phyloP scores from a whole-genome alignment of 2,113 vertebrate genomes.

The Saguinus midas region DNA sequence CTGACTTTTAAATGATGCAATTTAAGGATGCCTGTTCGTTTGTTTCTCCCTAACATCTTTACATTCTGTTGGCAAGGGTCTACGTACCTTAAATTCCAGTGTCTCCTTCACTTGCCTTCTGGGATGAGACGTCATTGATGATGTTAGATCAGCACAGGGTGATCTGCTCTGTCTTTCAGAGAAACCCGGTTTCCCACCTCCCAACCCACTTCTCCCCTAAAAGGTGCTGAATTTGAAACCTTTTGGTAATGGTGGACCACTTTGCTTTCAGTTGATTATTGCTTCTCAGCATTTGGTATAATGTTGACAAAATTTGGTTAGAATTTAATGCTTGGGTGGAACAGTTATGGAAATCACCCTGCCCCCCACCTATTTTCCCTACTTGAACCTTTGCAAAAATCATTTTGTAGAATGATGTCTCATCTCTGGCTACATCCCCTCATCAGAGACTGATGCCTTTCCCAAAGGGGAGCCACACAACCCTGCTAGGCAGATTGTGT shows the following conservation, averaged over 20 bases:
- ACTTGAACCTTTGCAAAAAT: not conserved
- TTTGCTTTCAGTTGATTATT: not conserved
- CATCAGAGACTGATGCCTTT: not conserved
- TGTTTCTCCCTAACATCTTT: not conserved
- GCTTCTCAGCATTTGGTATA: not conserved
- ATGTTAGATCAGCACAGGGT: not conserved
- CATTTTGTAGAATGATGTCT: not conserved
- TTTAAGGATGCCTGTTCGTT: not conserved
- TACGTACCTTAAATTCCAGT: not conserved
- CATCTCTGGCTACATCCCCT: not conserved
- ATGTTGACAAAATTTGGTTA: not conserved
- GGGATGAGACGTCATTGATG: not conserved
- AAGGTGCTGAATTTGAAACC: not conserved
- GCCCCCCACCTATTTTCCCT: not conserved
- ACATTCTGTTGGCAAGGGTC: constrained; percentile 19
- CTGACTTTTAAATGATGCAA: not conserved
- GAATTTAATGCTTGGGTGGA: not conserved
- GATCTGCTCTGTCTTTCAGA: not conserved
- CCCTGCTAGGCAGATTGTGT: not conserved
- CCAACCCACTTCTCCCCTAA: not conserved
- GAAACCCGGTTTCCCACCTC: not conserved
- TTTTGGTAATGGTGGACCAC: not conserved
- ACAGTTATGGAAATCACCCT: not conserved
- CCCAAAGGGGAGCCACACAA: not conserved
- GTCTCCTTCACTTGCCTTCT: constrained; percentile 51